phyloP scores from a whole-genome alignment of 2,113 vertebrate species.

The Sebastes fasciatus region DNA sequence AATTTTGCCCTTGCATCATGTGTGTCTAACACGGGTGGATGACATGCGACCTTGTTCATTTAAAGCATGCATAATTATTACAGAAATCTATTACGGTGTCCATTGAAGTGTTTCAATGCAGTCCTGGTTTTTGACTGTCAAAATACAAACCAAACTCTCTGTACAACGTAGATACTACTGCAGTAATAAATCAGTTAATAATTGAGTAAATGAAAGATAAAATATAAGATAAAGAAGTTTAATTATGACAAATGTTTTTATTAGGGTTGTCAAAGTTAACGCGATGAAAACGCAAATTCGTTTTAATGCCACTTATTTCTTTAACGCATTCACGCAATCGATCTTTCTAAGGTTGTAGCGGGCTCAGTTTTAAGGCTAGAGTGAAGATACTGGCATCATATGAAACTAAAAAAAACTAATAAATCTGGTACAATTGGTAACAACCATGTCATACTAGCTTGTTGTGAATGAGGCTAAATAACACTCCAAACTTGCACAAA shows the following conservation, averaged over 20 bases:
- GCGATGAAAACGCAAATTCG: too few relatives aligned
- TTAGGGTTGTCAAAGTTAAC: too few relatives aligned
- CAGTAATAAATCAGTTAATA: background rate
- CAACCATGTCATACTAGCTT: too few relatives aligned
- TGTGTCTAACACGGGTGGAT: background rate
- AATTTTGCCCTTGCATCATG: background rate
- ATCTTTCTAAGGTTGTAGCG: too few relatives aligned
- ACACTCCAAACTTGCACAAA: too few relatives aligned
- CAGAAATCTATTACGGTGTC: background rate
- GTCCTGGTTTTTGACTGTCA: background rate
- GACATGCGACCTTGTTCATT: background rate
- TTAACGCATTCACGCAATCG: too few relatives aligned
- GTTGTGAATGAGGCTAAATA: too few relatives aligned
- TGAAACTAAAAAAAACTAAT: too few relatives aligned
- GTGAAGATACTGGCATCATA: too few relatives aligned
- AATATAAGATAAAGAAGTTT: background rate
- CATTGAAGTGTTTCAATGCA: background rate
- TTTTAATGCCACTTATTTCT: too few relatives aligned
- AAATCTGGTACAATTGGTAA: too few relatives aligned
- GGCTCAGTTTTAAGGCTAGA: too few relatives aligned
- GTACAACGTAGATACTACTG: fast-evolving
- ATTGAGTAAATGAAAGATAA: background rate
- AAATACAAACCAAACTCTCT: background rate
- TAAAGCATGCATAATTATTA: background rate
- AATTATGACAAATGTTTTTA: background rate